Conservation (phyloP, 2,797 vertebrate genomes). For the Ptychobarbus kaznakovi region DNA sequence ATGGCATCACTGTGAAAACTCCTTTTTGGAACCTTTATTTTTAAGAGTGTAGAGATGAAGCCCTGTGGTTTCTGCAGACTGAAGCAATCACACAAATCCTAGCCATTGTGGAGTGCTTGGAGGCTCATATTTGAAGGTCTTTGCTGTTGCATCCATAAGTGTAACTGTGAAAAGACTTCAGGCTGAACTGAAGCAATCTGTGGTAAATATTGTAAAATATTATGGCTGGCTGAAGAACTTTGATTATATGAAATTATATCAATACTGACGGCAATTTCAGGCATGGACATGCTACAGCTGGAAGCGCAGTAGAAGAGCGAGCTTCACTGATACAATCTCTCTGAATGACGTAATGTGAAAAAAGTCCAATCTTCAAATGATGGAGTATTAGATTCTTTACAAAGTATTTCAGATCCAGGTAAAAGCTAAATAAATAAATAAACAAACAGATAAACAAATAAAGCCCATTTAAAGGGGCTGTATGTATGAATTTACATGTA, state of each 20-base stretch:
- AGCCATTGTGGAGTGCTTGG: background rate
- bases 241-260: constrained; percentile 8
- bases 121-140: background rate
- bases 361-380: background rate
- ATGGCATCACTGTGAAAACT: background rate
- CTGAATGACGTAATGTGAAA: background rate
- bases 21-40: background rate
- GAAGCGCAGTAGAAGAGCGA: background rate
- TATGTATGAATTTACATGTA: background rate
- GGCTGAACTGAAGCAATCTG: background rate
- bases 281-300: background rate
- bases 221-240: background rate
- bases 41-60: background rate
- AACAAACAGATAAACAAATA: background rate
- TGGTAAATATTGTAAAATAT: background rate
- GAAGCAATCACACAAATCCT: background rate
- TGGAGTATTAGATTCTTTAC: background rate
- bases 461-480: background rate
- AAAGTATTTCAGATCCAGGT: background rate
- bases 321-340: background rate
- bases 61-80: background rate
- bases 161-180: background rate
- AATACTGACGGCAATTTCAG: constrained; percentile 5
- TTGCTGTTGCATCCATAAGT: background rate
- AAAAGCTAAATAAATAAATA: background rate